phyloP scores from a whole-genome alignment of 2,113 vertebrate species.

The Sciurus niger region DNA sequence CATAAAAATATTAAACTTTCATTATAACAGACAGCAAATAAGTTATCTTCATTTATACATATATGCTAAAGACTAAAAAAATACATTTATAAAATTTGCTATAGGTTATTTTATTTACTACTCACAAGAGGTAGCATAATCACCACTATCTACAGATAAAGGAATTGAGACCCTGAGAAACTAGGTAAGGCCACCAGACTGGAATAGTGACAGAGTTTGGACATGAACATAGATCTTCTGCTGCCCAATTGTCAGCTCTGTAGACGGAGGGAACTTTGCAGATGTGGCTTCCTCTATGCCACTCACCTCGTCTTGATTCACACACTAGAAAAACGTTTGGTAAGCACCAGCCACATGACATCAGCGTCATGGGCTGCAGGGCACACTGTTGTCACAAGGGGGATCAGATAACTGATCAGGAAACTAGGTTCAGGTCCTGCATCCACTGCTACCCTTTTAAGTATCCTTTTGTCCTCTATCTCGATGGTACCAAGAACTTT shows the following conservation, averaged over 20 bases:
- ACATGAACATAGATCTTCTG: neutral
- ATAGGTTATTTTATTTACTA: neutral
- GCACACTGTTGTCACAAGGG: neutral
- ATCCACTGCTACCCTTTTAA: neutral
- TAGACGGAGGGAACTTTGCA: neutral
- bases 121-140: neutral
- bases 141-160: constrained; percentile 10
- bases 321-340: neutral
- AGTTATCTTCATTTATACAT: neutral
- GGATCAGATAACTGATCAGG: neutral
- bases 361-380: rapidly evolving
- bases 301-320: neutral
- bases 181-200: neutral
- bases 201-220: neutral
- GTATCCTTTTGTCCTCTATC: neutral
- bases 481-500: neutral
- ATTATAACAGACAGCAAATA: constrained; percentile 18
- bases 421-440: neutral
- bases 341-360: neutral
- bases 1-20: neutral
- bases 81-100: neutral
- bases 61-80: neutral
- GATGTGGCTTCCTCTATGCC: neutral
- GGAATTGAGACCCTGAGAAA: neutral
- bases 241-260: neutral